These are phyloP conservation scores for Aspidoscelis tigris DNA, from an alignment of 2,113 vertebrate species.

Conservation along the genomic window DNA sequence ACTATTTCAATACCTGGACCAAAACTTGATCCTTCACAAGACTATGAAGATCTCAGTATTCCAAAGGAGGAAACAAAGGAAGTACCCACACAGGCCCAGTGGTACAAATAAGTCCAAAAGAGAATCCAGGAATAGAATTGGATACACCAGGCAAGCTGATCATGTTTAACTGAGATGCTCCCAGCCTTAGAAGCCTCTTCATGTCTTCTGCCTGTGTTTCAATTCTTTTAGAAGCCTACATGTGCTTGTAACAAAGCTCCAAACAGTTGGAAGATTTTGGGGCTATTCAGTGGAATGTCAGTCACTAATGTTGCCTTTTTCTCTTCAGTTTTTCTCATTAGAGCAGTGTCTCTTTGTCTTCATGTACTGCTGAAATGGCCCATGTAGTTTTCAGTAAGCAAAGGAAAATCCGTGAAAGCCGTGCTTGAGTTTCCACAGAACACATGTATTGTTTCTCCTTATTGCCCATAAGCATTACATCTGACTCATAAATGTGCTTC, in stretches of 20 bases:
- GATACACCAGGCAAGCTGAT: neutral
- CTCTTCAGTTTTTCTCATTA: neutral
- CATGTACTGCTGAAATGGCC: neutral
- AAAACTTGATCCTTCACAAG: constrained; percentile 74
- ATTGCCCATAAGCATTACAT: too few species aligned
- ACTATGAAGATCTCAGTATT: constrained; percentile 72
- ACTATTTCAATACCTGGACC: constrained; percentile 90
- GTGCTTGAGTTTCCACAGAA: neutral
- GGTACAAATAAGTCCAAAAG: constrained; percentile 43
- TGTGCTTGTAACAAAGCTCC: neutral
- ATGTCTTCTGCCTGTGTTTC: neutral
- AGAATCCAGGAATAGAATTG: rapidly evolving
- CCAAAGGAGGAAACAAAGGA: constrained; percentile 52
- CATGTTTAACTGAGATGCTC: neutral
- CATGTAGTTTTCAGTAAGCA: neutral
- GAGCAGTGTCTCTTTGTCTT: neutral
- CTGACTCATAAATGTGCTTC: neutral
- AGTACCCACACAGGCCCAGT: constrained; percentile 66
- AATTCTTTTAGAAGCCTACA: neutral
- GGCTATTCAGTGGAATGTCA: neutral
- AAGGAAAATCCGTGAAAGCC: neutral
- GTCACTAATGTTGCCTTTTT: rapidly evolving
- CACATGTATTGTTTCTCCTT: neutral
- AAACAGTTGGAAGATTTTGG: neutral
- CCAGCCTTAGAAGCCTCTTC: neutral